phyloP scores from a whole-genome alignment of 2,797 vertebrate species.

The Sebastes trivittatus region DNA sequence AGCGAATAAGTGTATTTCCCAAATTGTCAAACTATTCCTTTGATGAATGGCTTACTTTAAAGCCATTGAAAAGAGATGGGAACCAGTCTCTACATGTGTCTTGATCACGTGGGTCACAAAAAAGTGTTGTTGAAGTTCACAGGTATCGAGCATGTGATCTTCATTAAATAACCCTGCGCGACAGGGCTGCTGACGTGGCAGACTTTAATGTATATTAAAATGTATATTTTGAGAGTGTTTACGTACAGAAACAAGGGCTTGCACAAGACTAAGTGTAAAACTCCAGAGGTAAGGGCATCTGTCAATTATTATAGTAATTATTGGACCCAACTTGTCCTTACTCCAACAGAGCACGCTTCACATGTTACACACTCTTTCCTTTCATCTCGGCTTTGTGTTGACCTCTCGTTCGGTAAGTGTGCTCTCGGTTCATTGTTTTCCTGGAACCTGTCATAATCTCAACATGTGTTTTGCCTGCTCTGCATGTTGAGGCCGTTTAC shows the following conservation, averaged over 20 bases:
- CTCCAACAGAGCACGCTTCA: background rate
- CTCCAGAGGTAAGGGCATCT: conserved; percentile 1
- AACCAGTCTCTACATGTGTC: background rate
- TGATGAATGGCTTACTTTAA: background rate
- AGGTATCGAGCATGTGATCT: background rate
- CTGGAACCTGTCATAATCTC: background rate
- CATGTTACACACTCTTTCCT: background rate
- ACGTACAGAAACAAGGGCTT: background rate
- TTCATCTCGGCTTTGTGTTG: background rate
- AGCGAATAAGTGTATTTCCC: background rate
- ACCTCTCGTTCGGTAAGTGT: background rate
- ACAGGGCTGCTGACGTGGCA: background rate
- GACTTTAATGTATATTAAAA: background rate
- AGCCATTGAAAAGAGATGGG: background rate
- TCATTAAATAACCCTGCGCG: background rate
- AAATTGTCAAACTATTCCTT: background rate
- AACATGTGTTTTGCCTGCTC: background rate
- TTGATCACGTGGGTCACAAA: background rate
- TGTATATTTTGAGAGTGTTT: background rate
- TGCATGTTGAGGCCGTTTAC: conserved; percentile 20
- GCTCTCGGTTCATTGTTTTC: background rate
- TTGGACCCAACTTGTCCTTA: background rate
- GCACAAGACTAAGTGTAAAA: background rate
- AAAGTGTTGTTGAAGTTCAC: background rate
- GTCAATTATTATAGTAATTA: background rate